Base-by-base conservation (phyloP, 23 tunicate genomes). In the Phallusia fumigata region DNA sequence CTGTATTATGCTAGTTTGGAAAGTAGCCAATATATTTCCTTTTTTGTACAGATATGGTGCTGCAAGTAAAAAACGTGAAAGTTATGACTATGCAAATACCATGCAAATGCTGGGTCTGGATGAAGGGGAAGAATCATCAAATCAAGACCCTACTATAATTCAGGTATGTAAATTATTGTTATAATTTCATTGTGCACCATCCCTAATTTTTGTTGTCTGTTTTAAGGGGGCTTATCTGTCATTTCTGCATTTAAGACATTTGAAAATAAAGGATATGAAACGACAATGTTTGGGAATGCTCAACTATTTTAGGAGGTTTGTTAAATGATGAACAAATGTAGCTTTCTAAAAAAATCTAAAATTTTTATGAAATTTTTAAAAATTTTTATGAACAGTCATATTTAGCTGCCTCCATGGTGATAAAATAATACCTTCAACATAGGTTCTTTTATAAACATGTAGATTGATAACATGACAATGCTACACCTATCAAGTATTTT, bases 91-190 rank as follows among this genome's bases (percentile, higher is more conserved):
- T 80, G 84, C 92, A 32, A 88, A 88, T 77, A 88, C 97, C n/a
- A 93, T 93, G 97, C 97, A 93, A 69, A 87, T 88, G 92, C 84
- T 93, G 16, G 97, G 97, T 0, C 73, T 93, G 49, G 97, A 93
- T 78, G 97, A 93, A 78, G 91, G 97, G 22, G 97, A 93, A 47
- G 97, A 93, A 65, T 75, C 89, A 19, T 52, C 97, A 74, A 88
- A 79, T 78, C 91, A 84, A 64, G 97, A 93, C 76, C 97, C 88
- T 18, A 84, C 88, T 69, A 89, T 93, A 28, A 76, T 88, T 32
- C 97, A 93, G 84, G 97, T 88, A 26, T 13, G 65, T 40, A 77
- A 28, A 0, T 5, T 3, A 8, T 58, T 22, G 1, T 24, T 8
- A 16, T 24, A 58, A 58, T 21, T 58, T 6, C 10, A 10, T 40